Conservation (phyloP, 2,113 vertebrate genomes). For the Hiodon tergisus region DNA sequence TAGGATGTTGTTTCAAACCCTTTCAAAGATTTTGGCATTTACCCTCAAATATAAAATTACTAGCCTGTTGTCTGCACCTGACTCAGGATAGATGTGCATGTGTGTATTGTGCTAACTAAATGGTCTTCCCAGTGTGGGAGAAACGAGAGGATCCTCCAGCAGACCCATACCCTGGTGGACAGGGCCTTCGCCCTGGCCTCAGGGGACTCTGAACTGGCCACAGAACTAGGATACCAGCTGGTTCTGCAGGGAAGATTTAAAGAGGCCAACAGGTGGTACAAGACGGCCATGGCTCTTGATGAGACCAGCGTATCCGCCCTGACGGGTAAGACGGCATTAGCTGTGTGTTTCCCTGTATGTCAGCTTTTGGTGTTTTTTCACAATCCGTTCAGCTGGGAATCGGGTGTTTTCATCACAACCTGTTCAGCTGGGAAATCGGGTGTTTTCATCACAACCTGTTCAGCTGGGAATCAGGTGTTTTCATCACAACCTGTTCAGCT, state of each 20-base stretch:
- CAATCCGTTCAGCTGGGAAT: too few species aligned
- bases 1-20: too few species aligned
- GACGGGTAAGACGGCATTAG: constrained; percentile 60
- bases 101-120: not conserved
- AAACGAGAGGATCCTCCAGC: constrained; percentile 78
- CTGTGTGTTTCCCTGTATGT: not conserved
- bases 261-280: constrained; percentile 85
- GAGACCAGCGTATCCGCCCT: constrained; percentile 79
- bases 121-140: constrained; percentile 76
- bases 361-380: too few species aligned
- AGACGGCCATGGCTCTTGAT: constrained; percentile 80
- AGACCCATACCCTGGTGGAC: constrained; percentile 76
- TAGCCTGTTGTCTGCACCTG: not conserved
- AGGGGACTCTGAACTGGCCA: constrained; percentile 77
- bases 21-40: too few species aligned
- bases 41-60: not conserved
- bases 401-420: too few species aligned
- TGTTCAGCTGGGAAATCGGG: too few species aligned
- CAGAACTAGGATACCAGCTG: constrained; percentile 89
- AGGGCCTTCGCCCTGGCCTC: constrained; percentile 69
- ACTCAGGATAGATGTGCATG: too few species aligned
- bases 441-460: too few species aligned
- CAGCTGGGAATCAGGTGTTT: too few species aligned
- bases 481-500: too few species aligned
- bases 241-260: constrained; percentile 78